Evolutionary conservation across 2,888 invertebrate species (phyloP).

Genomic region (Adineta ricciae): DNA sequence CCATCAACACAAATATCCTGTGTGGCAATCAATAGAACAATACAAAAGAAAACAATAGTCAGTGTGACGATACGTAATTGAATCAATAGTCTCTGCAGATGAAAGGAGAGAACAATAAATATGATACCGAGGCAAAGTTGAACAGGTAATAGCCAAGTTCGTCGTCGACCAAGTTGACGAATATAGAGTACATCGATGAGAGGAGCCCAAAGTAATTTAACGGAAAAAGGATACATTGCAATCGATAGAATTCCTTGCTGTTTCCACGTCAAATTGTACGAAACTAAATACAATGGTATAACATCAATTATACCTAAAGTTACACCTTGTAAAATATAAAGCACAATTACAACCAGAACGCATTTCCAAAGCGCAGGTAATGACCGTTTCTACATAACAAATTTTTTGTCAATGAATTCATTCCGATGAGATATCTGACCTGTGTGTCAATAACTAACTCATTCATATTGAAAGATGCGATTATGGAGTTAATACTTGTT

Average conservation of each 20-base stretch:
- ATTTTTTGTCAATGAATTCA: too few relatives aligned
- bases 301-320: not conserved
- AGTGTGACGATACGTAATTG: not conserved
- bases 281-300: not conserved
- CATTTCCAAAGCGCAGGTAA: not conserved
- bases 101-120: not conserved
- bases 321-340: not conserved
- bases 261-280: not conserved
- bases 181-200: not conserved
- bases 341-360: not conserved
- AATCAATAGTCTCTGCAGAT: not conserved
- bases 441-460: too few relatives aligned
- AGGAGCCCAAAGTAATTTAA: not conserved
- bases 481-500: too few relatives aligned
- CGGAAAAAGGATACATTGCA: not conserved
- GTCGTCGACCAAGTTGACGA: not conserved
- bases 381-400: not conserved
- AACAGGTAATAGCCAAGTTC: not conserved
- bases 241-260: not conserved
- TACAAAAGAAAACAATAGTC: not conserved
- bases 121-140: not conserved
- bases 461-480: too few relatives aligned
- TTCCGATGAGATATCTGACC: too few relatives aligned
- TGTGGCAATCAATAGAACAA: not conserved
- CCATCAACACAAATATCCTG: not conserved